Percentiles rank a stretch among this genome's conserved stretches.
Conservation (phyloP, 2,888 invertebrate species). For the Perithous albicinctus region DNA sequence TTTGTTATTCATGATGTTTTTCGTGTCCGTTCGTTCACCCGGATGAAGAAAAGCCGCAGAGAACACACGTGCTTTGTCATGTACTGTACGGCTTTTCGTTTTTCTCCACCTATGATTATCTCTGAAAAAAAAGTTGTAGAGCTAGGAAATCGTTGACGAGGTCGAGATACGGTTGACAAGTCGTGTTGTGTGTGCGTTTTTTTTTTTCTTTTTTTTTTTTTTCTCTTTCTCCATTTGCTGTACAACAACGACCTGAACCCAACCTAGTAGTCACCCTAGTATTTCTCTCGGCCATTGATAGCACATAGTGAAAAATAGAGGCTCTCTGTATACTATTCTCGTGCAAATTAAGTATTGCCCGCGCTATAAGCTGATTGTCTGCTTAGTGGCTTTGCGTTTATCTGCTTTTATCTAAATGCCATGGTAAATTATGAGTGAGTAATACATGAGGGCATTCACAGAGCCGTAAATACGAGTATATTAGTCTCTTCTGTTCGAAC, state of each 20-base stretch:
- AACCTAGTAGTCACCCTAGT: neutral
- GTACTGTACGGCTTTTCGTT: neutral
- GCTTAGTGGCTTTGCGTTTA: conserved; percentile 36
- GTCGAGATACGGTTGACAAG: conserved; percentile 34
- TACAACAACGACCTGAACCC: neutral
- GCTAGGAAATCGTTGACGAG: conserved; percentile 17
- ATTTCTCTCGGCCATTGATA: neutral
- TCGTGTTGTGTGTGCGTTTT: neutral
- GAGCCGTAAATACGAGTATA: conserved; percentile 16
- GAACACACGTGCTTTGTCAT: neutral
- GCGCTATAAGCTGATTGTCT: conserved; percentile 61
- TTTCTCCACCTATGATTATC: neutral
- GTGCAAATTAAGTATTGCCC: conserved; percentile 62
- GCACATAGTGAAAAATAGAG: conserved; percentile 1
- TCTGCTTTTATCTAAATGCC: conserved; percentile 65
- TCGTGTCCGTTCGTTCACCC: neutral
- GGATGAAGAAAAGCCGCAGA: neutral
- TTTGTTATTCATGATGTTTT: neutral
- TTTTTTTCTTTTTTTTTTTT: neutral
- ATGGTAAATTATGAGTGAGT: conserved; percentile 64
- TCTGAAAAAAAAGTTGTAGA: neutral
- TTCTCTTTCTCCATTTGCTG: conserved; percentile 9
- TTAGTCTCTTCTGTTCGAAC: neutral
- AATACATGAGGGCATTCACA: conserved; percentile 44
- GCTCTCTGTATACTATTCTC: conserved; percentile 9